Base-by-base conservation (phyloP, 2,113 vertebrate species). In the Actinemys pallida region DNA sequence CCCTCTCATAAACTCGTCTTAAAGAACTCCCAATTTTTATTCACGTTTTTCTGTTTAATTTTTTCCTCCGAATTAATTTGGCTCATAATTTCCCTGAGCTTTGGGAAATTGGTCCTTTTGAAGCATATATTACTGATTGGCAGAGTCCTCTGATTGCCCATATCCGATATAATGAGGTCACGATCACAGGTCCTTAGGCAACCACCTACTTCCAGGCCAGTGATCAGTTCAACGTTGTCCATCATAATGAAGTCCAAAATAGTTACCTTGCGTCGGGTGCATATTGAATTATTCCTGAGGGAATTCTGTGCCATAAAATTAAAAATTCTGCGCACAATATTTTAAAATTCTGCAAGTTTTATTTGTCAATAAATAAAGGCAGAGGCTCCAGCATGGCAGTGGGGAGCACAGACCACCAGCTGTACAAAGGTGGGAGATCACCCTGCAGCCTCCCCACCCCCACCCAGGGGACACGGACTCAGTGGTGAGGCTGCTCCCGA, bases 171-270 rank as follows among this genome's bases (percentile, higher is more conserved):
- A 1, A 1, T 8, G 1, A 2, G 59, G 53, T 3, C 16, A 22
- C 5, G 42, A 12, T 29, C 9, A 57, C 19, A 3, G 65, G 1
- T 11, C 84, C 39, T 20, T 3, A 47, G 69, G 88, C 80, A 72
- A 81, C 69, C 42, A 0, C 2, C 0, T 10, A 1, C 84, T 4
- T 3, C 84, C 69, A 3, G 0, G 1, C 0, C 1, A 22, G 24
- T 10, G 79, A 59, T 42, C 72, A 0, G 3, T 3, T 54, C 81
- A 20, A 35, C 82, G 50, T 13, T 0, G 1, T 17, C 56, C 57
- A 89, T 54, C 52, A 47, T 16, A 3, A 16, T 6, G 10, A 80
- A 31, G n/a, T 2, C 93, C 45, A 20, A 47, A 25, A 47, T 19
- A 11, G 29, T 29, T 27, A 59, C 52, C 45, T 75, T 52, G 24